Evolutionary conservation across 30 jellyfish, hydroid and myxozoan species (phyloP), one percentile per base, ranked within the genome.

Genomic region (Turritopsis rubra): DNA sequence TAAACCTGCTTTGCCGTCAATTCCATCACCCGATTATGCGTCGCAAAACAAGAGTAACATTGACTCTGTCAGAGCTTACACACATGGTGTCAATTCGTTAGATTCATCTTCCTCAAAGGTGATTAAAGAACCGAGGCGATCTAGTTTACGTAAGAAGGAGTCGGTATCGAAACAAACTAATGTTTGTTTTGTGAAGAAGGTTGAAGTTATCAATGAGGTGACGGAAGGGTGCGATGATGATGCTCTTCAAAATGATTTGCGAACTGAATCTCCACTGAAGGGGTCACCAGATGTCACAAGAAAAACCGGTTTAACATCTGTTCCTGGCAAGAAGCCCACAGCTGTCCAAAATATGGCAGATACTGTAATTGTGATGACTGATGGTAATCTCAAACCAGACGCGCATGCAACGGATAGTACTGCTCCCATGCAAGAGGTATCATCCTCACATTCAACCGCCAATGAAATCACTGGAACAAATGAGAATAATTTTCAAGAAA

Each of bases 11-110:
- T 26, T 80, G 76, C 87, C 87, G 54, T 41, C 28, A 19, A 80
- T 80, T 52, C 78, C 87, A 25, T 80, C 87, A 16, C 87, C 87
- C 65, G 87, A 80, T 53, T 80, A 80, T 53, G 28, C 87, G 0
- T 19, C 65, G 19, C 77, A 68, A 17, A 27, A 23, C 1, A 68
- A 22, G 9, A 16, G 16, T 7, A 27, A 7, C 30, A 27, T 8
- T 19, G 77, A 27, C 73, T 60, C 21, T 27, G 77, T 16, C 19
- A 1, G 31, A 0, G 8, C 77, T n/a, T 8, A 27, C 30, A 22
- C 19, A 22, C 28, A 23, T 1, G 28, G 31, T n/a, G 28, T 16
- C 30, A 22, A 68, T 68, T 68, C 77, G 30, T 68, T 22, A 9
- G 77, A 23, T 17, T 27, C 77, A n/a, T 68, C 77, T 22, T 68